Evolutionary conservation across 2,888 invertebrate species (phyloP).

Genomic region (Andrena camellia): DNA sequence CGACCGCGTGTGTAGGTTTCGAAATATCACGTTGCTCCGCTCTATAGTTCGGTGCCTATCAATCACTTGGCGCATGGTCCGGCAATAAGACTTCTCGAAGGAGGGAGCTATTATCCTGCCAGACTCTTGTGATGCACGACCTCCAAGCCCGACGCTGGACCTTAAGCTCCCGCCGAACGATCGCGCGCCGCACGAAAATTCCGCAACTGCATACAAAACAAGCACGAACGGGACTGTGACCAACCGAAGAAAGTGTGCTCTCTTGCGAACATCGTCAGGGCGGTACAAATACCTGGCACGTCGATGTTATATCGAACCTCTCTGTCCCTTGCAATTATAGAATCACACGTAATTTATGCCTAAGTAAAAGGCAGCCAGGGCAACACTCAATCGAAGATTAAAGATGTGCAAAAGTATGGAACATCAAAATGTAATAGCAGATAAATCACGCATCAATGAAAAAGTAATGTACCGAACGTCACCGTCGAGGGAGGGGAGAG

Average conservation of each 20-base stretch:
- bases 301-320: neutral
- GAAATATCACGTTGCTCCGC: slow-evolving; percentile 70
- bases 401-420: neutral
- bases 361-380: neutral
- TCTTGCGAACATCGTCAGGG: neutral
- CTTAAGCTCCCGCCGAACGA: slow-evolving; percentile 70
- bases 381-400: neutral
- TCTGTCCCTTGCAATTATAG: neutral
- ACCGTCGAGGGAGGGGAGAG: slow-evolving; percentile 40
- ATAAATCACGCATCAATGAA: slow-evolving; percentile 44
- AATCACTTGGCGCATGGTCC: slow-evolving; percentile 81
- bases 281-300: neutral
- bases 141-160: slow-evolving; percentile 78
- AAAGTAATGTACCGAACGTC: slow-evolving; percentile 26
- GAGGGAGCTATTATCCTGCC: slow-evolving; percentile 84
- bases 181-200: slow-evolving; percentile 69
- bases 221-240: slow-evolving; percentile 22
- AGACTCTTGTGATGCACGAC: slow-evolving; percentile 84
- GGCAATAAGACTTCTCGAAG: slow-evolving; percentile 79
- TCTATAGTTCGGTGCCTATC: slow-evolving; percentile 81
- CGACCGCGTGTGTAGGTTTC: slow-evolving; percentile 61
- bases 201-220: slow-evolving; percentile 51
- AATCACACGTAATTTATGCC: neutral
- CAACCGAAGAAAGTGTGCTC: neutral
- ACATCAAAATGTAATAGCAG: slow-evolving; percentile 21